phyloP scores from a whole-genome alignment of 2,113 vertebrate genomes.

The Crotophaga sulcirostris region DNA sequence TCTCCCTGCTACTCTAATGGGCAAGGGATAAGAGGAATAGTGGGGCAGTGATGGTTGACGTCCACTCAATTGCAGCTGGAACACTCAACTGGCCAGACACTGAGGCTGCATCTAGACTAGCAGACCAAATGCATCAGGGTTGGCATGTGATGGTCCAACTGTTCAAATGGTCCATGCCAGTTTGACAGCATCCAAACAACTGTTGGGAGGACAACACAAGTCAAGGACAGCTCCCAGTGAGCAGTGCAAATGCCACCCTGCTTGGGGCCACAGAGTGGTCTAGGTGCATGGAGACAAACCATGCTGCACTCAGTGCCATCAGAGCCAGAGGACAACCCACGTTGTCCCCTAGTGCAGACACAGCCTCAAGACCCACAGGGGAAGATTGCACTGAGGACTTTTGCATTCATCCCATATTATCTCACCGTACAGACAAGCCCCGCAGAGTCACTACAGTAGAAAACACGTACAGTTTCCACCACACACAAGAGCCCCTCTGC shows the following conservation, averaged over 20 bases:
- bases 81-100: not conserved
- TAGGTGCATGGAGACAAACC: not conserved
- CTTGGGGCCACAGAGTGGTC: accelerated
- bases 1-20: not conserved
- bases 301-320: accelerated
- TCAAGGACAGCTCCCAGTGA: not conserved
- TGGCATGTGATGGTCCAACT: not conserved
- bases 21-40: not conserved
- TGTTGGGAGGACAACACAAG: not conserved
- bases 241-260: not conserved
- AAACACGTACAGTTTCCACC: not conserved
- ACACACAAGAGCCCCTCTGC: not conserved
- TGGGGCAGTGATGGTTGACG: not conserved
- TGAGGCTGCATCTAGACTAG: not conserved
- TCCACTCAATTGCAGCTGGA: not conserved
- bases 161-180: not conserved
- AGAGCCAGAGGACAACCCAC: not conserved
- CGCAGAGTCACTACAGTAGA: accelerated
- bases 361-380: not conserved
- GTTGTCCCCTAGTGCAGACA: not conserved
- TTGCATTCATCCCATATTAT: not conserved
- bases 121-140: not conserved
- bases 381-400: not conserved
- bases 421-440: not conserved
- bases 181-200: not conserved